Evolutionary conservation across 2,888 invertebrate species (phyloP).

Genomic region (Cryptus armator): DNA sequence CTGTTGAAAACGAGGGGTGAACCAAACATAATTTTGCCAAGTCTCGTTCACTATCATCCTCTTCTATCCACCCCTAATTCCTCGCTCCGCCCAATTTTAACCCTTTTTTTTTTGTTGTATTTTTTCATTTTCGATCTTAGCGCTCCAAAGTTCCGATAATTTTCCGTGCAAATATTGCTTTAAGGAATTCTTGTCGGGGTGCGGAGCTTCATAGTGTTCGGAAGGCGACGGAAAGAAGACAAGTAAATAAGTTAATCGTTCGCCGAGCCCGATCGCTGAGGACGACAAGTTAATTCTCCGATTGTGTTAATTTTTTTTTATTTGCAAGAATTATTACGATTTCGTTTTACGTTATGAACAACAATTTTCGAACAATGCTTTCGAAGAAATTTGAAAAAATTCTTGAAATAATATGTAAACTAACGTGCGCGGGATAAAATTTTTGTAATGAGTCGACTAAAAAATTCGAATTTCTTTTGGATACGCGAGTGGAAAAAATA

Average conservation of each 20-base stretch:
- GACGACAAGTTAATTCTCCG: slow-evolving; percentile 4
- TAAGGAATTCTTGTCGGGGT: slow-evolving; percentile 25
- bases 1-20: slow-evolving; percentile 82
- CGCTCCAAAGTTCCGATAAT: slow-evolving; percentile 2
- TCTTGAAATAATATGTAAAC: not conserved
- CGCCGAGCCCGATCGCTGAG: slow-evolving; percentile 48
- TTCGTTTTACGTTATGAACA: not conserved
- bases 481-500: not conserved
- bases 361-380: not conserved
- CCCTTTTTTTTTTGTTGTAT: slow-evolving; percentile 17
- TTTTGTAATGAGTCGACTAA: not conserved
- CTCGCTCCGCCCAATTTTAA: slow-evolving; percentile 10
- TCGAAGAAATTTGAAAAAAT: not conserved
- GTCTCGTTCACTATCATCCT: slow-evolving; percentile 42
- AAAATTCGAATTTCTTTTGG: not conserved
- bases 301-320: not conserved
- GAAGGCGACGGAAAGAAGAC: slow-evolving; percentile 38
- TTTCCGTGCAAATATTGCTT: slow-evolving; percentile 21
- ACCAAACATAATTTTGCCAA: slow-evolving; percentile 81
- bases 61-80: slow-evolving; percentile 20
- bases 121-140: slow-evolving; percentile 10
- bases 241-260: slow-evolving; percentile 45
- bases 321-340: not conserved
- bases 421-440: not conserved
- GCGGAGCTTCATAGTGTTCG: slow-evolving; percentile 31